A percentile compares a stretch with the other conserved stretches of the same genome.
Evolutionary conservation across 2,797 vertebrate species (phyloP).

Genomic region (Echeneis naucrates): DNA sequence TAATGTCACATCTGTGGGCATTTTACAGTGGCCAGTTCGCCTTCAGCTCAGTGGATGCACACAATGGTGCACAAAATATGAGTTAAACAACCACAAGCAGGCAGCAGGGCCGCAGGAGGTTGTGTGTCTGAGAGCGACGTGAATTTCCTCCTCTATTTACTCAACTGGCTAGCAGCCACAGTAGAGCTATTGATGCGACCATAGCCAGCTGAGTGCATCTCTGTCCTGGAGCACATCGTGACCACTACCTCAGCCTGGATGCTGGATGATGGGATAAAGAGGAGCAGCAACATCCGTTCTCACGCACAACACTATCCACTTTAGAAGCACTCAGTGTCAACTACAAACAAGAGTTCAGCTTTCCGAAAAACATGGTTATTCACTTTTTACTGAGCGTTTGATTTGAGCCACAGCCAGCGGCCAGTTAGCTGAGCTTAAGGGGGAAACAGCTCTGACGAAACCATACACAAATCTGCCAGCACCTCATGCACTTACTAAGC

Average conservation of each 20-base stretch:
- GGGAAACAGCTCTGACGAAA: background rate
- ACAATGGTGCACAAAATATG: constrained; percentile 45
- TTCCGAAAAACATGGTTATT: background rate
- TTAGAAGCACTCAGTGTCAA: background rate
- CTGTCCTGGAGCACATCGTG: constrained; percentile 43
- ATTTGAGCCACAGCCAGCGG: background rate
- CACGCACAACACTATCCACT: background rate
- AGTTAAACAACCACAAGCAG: constrained; percentile 38
- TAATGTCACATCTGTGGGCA: constrained; percentile 64
- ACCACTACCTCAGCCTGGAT: constrained; percentile 27
- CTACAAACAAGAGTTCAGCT: background rate
- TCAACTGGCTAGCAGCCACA: constrained; percentile 30
- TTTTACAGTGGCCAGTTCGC: constrained; percentile 51
- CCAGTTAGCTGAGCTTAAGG: constrained; percentile 4
- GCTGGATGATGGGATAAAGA: constrained; percentile 26
- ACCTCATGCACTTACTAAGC: background rate
- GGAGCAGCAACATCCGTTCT: constrained; percentile 18
- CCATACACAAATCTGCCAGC: background rate
- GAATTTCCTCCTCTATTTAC: constrained; percentile 37
- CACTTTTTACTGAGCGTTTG: background rate
- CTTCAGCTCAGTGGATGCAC: constrained; percentile 42
- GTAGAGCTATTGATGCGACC: constrained; percentile 52
- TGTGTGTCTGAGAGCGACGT: constrained; percentile 31
- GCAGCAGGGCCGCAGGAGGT: constrained; percentile 31
- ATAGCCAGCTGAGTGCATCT: constrained; percentile 38